These are phyloP conservation scores for Diplolepis rosae DNA, from an alignment of 2,888 invertebrate genomes.

Conservation along the genomic window DNA sequence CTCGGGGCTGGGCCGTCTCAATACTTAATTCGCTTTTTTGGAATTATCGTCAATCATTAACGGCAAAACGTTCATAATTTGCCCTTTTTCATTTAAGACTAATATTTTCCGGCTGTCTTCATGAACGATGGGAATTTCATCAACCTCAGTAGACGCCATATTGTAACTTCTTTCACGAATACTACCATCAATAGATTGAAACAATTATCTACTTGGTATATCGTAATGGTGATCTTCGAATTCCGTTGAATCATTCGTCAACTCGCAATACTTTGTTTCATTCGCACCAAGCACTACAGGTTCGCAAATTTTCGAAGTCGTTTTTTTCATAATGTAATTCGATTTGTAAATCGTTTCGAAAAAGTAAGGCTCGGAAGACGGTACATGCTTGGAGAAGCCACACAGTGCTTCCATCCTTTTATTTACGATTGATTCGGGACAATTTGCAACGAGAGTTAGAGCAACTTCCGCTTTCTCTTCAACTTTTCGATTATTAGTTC, in stretches of 20 bases:
- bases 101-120: neutral
- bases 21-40: neutral
- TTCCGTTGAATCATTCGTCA: no score
- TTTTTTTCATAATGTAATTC: neutral
- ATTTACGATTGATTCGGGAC: neutral
- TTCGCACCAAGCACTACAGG: no score
- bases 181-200: no score
- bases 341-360: neutral
- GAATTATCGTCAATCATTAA: neutral
- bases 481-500: neutral
- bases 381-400: constrained; percentile 15
- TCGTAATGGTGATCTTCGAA: no score
- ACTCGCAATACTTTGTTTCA: no score
- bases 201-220: no score
- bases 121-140: no score
- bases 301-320: no score
- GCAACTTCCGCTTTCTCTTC: constrained; percentile 9
- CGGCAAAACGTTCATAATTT: constrained; percentile 2
- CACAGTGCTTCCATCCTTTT: neutral
- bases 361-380: constrained; percentile 11
- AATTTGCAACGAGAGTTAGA: neutral
- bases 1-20: no score
- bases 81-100: neutral
- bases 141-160: no score
- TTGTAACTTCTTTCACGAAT: no score